Base-by-base conservation (phyloP, 2,888 invertebrate genomes). In the Pteria penguin region DNA sequence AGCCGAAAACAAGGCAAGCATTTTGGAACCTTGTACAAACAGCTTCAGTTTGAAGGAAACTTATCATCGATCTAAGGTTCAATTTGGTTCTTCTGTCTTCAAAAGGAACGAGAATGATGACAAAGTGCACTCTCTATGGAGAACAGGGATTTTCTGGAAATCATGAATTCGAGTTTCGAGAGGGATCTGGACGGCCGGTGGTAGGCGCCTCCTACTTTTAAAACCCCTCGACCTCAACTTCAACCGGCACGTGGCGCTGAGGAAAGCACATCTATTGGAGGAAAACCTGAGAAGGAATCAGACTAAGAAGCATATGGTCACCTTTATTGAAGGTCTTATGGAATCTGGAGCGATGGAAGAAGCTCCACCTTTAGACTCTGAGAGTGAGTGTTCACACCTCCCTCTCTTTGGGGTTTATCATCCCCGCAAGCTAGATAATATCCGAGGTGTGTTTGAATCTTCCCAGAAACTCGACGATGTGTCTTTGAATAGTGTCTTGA, bases 361-460 rank as follows among this genome's bases (percentile, higher is more conserved):
- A 66, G 54, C 66, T n/a, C 63, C 63, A 24, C 63, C 63, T 11
- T 36, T 63, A 24, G 33, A 36, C 32, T 36, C 63, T 8, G n/a
- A 63, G 22, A 22, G 14, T n/a, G 63, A 63, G 33, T 36, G 33
- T 36, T 63, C 24, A 22, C 36, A 63, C 29, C 26, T 63, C n/a
- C 26, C 60, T 26, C 27, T 45, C 45, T 60, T 24, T 22, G 45
- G 45, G 18, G 18, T 45, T 45, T 45, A 45, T 18, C 45, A 45
- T 45, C 45, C 45, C 18, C 45, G 22, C n/a, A 68, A 68, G 29
- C 68, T 57, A n/a, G 68, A 57, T 4, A 68, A 68, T n/a, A 68
- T 68, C 22, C 55, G 68, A 31, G 32, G 31, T 18, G 68, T 68
- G 11, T 68, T 68, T 57, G 68, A 68, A 29, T 68, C 57, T 14